Percentiles rank a stretch among this genome's conserved stretches.
Conservation (phyloP, 2,888 invertebrate species). For the Philereme vetulata region DNA sequence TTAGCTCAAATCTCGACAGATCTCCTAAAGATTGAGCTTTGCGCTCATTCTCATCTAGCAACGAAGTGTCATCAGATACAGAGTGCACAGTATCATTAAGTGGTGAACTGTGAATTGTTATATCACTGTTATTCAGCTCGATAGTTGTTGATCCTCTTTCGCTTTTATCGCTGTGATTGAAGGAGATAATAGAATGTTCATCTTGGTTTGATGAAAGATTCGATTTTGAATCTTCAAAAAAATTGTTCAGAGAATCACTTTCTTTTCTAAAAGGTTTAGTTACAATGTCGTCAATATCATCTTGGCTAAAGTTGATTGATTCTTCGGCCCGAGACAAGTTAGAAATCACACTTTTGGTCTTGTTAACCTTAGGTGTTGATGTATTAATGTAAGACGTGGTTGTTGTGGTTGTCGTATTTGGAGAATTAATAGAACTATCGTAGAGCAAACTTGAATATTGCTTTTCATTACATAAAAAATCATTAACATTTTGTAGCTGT, state of each 20-base stretch:
- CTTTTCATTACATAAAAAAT: conserved; percentile 73
- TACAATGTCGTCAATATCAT: conserved; percentile 82
- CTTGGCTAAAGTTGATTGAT: conserved; percentile 75
- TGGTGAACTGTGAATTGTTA: conserved; percentile 89
- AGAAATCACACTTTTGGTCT: conserved; percentile 56
- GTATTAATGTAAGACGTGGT: conserved; percentile 66
- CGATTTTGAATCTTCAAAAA: conserved; percentile 75
- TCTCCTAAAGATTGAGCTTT: conserved; percentile 92
- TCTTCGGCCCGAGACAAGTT: conserved; percentile 62
- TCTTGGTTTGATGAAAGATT: conserved; percentile 78
- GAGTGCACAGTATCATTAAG: conserved; percentile 76
- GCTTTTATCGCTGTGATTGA: conserved; percentile 78
- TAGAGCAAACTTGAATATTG: conserved; percentile 69
- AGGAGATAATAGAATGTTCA: conserved; percentile 69
- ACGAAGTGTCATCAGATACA: conserved; percentile 74
- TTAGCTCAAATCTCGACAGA: conserved; percentile 86
- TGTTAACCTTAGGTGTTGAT: conserved; percentile 77
- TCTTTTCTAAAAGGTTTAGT: conserved; percentile 76
- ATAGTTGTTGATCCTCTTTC: conserved; percentile 86
- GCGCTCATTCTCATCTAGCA: conserved; percentile 85
- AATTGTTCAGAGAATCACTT: conserved; percentile 78
- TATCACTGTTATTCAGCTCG: conserved; percentile 89
- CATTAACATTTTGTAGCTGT: conserved; percentile 68
- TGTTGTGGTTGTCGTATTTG: conserved; percentile 47
- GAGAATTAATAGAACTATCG: conserved; percentile 43